A percentile compares a stretch with the other conserved stretches of the same genome.
Conservation (phyloP, 2,888 invertebrate species). For the Galerucella nymphaeae region DNA sequence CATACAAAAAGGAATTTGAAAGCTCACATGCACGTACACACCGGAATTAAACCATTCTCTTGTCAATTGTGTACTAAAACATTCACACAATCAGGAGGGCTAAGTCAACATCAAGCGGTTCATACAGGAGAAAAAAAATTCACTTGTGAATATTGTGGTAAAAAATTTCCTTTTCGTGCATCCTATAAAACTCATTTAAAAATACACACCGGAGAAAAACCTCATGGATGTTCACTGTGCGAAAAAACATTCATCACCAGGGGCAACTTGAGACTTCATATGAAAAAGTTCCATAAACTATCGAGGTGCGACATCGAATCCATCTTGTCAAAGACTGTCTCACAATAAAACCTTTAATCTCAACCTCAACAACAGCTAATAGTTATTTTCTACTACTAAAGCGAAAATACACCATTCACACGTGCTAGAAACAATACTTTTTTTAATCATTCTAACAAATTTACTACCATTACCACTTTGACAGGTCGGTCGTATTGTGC, state of each 20-base stretch:
- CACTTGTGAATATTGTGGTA: slow-evolving; percentile 56
- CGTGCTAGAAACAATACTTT: too few species aligned
- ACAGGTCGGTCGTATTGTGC: too few species aligned
- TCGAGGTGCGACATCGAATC: too few species aligned
- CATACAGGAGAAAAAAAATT: slow-evolving; percentile 60
- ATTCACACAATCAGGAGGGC: slow-evolving; percentile 37
- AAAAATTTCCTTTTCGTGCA: slow-evolving; percentile 58
- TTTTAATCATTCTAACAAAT: too few species aligned
- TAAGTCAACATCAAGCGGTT: slow-evolving; percentile 49
- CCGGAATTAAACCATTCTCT: slow-evolving; percentile 25
- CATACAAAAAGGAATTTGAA: slow-evolving; percentile 1
- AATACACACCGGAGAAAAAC: slow-evolving; percentile 65
- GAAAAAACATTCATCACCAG: slow-evolving; percentile 45
- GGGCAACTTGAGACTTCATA: slow-evolving; percentile 57
- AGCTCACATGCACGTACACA: slow-evolving; percentile 32
- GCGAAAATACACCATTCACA: too few species aligned
- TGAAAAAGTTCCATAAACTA: slow-evolving; percentile 9
- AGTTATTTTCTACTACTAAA: too few species aligned
- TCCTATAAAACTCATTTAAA: slow-evolving; percentile 67
- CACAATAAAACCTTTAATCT: too few species aligned
- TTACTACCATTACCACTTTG: too few species aligned
- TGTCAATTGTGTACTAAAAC: slow-evolving; percentile 33
- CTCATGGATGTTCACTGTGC: slow-evolving; percentile 40
- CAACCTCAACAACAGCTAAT: too few species aligned
- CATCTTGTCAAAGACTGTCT: too few species aligned